A percentile compares a stretch with the other conserved stretches of the same genome.
Evolutionary conservation across 1,140 invertebrate genomes (phyloP).

Genomic region (Hirudo medicinalis): DNA sequence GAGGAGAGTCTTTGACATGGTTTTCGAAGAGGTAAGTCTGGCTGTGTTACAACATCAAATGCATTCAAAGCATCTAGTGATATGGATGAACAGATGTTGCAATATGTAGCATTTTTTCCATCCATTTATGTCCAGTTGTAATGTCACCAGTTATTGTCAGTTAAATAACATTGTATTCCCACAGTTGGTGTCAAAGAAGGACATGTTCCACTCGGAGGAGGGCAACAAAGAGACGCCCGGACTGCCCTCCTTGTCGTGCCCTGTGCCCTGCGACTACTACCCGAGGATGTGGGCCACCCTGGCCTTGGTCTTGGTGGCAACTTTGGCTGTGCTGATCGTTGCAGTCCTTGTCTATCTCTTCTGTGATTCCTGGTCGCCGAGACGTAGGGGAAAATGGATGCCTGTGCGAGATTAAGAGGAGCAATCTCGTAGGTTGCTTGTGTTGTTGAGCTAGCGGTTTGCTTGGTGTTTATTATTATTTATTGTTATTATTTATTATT

Average conservation of each 20-base stretch:
- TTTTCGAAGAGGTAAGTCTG: background rate
- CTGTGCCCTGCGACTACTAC: slow-evolving; percentile 13
- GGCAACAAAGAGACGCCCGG: background rate
- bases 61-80: too few relatives aligned
- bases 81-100: too few relatives aligned
- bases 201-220: background rate
- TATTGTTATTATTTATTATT: background rate
- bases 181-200: background rate
- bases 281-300: slow-evolving; percentile 9
- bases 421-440: background rate
- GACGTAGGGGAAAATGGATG: background rate
- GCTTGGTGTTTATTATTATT: background rate
- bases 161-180: background rate
- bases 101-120: background rate
- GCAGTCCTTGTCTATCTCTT: slow-evolving; percentile 8
- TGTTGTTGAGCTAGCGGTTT: background rate
- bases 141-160: too few relatives aligned
- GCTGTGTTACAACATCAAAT: too few relatives aligned
- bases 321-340: background rate
- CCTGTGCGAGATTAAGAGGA: background rate
- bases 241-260: slow-evolving; percentile 11
- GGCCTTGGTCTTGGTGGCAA: background rate
- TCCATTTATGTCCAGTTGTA: background rate
- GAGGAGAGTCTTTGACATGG: background rate
- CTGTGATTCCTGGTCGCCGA: background rate